Evolutionary conservation across 2,113 vertebrate species (phyloP), one percentile per base, ranked within the genome.

Genomic region (Lagopus muta): DNA sequence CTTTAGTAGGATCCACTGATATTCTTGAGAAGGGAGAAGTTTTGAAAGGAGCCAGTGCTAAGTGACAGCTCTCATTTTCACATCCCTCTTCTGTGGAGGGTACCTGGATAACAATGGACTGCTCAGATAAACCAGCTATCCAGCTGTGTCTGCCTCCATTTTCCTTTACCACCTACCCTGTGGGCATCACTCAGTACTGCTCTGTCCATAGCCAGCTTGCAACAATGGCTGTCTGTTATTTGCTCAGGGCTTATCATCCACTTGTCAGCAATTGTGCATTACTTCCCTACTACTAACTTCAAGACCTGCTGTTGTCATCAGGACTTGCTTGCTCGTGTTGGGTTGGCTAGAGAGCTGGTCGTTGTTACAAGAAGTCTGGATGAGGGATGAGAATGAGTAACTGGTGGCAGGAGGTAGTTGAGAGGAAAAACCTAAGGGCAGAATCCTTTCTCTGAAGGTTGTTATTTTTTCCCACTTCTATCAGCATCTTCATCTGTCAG

Each of bases 291-390:
- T n/a, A 14, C 36, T 38, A 22, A 79, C 60, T 94, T 82, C 55
- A 58, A 42, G 83, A 57, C 40, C 30, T 61, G 0, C 42, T 30
- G 14, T 5, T 36, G 36, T 52, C 45, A 76, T 76, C 45, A 62
- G 55, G 62, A 54, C 64, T 67, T 75, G 66, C 15, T 75, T 83
- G 58, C 38, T 67, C 2, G 0, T 0, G 0, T 57, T 71, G 40
- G 32, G 50, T 67, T 67, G 21, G 12, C 70, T 77, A 8, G 50
- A 38, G 72, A 74, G 48, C n/a, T 91, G 82, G 34, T 38, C 13
- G 45, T 38, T 50, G n/a, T 30, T 52, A 2, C 55, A 21, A 4
- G 64, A 38, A n/a, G 14, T 58, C 6, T 20, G 76, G 71, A 13
- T 55, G 34, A 38, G 0, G 14, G 25, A 18, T 7, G 21, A 20